Base-by-base conservation (phyloP, 2,113 vertebrate genomes). In the Mobula birostris region DNA sequence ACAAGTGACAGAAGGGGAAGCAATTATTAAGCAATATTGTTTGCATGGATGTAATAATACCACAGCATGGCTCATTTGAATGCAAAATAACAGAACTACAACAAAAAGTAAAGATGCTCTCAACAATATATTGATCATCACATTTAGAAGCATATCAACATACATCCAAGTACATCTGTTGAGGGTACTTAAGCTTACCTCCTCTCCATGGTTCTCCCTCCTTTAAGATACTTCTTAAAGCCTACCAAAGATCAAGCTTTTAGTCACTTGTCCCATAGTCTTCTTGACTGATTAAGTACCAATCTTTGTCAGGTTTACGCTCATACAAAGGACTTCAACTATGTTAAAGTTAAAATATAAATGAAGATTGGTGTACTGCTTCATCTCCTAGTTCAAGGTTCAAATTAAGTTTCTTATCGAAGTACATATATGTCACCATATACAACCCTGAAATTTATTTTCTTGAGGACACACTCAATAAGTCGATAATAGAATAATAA, bases 11-110 rank as follows among this genome's bases (percentile, higher is more conserved):
- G 85, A 63, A 90, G 61, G 29, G 29, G 29, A 90, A 68, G 85
- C 29, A 15, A 90, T 90, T 66, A 32, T 90, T 32, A 90, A 90
- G 61, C 85, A 68, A 90, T 19, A 90, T 90, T 66, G 58, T 90
- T 68, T 17, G 61, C 19, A 29, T 68, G 61, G 29, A 1, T 90
- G 29, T 66, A 32, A 36, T 32, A 61, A 48, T 48, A 48, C 48
- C 61, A 68, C 29, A 66, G 61, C 61, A 90, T 1, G 85, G n/a
- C 85, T 90, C 61, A 68, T 90, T 90, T 90, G 29, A 90, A 66
- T 29, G n/a, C n/a, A 17, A 90, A 68, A 90, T 32, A 14, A 90
- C 63, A n/a, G n/a, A 68, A 32, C 85, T 90, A 19, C 8, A 90
- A 8, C 61, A 68, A 68, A 88, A n/a, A 32, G 29, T 66, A 90